Evolutionary conservation across 2,113 vertebrate genomes (phyloP).

Genomic region (Todiramphus chloris): DNA sequence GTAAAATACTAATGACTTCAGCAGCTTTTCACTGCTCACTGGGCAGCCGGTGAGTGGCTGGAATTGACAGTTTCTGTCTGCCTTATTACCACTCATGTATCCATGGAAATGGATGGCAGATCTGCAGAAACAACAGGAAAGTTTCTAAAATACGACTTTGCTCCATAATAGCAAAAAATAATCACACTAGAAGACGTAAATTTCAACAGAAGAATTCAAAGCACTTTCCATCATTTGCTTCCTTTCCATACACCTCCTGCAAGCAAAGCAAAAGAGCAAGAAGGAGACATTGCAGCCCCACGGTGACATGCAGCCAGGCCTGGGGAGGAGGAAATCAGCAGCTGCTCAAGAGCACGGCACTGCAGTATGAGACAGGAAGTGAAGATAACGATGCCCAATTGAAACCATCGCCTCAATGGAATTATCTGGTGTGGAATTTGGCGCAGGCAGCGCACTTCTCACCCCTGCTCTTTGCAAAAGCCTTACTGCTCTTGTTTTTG

Average conservation of each 20-base stretch:
- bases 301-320: neutral
- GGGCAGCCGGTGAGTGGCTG: constrained; percentile 38
- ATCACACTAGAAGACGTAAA: neutral
- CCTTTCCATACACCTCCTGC: neutral
- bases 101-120: constrained; percentile 55
- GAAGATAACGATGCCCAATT: constrained; percentile 28
- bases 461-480: neutral
- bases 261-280: neutral
- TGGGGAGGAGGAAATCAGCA: constrained; percentile 24
- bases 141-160: constrained; percentile 5
- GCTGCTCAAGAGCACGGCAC: neutral
- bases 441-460: neutral
- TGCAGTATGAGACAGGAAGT: constrained; percentile 8
- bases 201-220: constrained; percentile 13
- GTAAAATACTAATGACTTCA: constrained; percentile 18
- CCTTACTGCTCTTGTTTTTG: neutral
- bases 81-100: neutral
- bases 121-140: constrained; percentile 31
- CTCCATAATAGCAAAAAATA: constrained; percentile 4
- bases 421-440: constrained; percentile 70
- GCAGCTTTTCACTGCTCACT: constrained; percentile 35
- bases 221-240: neutral
- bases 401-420: neutral
- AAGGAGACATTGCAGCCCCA: neutral
- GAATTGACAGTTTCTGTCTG: constrained; percentile 39